These are phyloP conservation scores for Epiblema foenella DNA, from an alignment of 2,888 invertebrate genomes.

Conservation along the genomic window DNA sequence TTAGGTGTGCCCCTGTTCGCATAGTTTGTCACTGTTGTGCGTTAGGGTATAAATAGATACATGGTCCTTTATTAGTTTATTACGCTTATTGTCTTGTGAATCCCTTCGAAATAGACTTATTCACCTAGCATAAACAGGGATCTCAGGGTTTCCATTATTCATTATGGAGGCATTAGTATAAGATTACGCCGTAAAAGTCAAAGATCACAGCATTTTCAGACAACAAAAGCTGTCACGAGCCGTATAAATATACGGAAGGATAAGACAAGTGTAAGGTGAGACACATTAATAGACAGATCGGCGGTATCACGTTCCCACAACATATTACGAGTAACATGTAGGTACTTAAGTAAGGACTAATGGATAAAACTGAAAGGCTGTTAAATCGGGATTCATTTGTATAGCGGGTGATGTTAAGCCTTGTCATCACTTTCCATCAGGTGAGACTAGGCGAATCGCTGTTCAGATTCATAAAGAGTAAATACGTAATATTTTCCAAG, in stretches of 20 bases:
- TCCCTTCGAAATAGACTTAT: slow-evolving; percentile 10
- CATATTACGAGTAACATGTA: not conserved
- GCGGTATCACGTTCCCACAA: slow-evolving; percentile 15
- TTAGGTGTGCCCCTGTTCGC: no score
- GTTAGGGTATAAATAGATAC: no score
- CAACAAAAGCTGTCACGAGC: slow-evolving; percentile 37
- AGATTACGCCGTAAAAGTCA: slow-evolving; percentile 39
- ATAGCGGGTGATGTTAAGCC: no score
- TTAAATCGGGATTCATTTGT: no score
- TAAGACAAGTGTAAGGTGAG: slow-evolving; percentile 20
- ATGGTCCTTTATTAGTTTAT: not conserved
- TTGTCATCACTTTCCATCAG: no score
- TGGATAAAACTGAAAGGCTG: not conserved
- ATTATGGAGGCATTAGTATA: slow-evolving; percentile 36
- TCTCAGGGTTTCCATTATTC: slow-evolving; percentile 26
- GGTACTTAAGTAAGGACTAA: not conserved
- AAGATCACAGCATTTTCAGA: slow-evolving; percentile 33
- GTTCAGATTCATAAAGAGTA: no score
- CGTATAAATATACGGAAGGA: slow-evolving; percentile 17
- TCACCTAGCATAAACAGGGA: slow-evolving; percentile 23
- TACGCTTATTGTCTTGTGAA: slow-evolving; percentile 9
- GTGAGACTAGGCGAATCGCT: no score
- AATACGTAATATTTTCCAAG: no score
- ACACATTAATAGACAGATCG: slow-evolving; percentile 21
- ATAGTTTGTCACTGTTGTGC: no score